phyloP scores from a whole-genome alignment of 2,797 vertebrate species.

The Dipus sagitta region DNA sequence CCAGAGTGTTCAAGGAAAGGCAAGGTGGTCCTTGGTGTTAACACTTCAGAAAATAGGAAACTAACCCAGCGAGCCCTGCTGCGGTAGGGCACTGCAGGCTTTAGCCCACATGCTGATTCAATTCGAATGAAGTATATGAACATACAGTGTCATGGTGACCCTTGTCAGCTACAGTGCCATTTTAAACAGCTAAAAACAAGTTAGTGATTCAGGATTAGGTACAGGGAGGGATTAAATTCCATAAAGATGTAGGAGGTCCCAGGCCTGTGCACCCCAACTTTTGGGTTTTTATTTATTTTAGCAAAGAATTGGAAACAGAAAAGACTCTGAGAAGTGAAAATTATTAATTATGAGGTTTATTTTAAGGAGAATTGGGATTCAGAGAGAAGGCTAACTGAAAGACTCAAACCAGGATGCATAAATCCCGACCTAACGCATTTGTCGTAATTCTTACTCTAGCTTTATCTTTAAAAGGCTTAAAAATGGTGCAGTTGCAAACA shows the following conservation, averaged over 20 bases:
- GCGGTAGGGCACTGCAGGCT: rapidly evolving
- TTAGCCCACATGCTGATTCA: not conserved
- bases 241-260: no score
- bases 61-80: not conserved
- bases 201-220: no score
- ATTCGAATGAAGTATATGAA: not conserved
- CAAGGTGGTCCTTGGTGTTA: not conserved
- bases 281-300: no score
- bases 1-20: not conserved
- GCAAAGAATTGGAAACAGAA: no score
- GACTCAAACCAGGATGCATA: not conserved
- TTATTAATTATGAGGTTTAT: no score
- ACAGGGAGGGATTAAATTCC: no score
- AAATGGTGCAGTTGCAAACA: not conserved
- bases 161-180: not conserved
- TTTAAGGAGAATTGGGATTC: no score
- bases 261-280: no score
- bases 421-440: not conserved
- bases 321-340: no score
- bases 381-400: no score
- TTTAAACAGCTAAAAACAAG: not conserved
- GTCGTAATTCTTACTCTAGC: conserved; percentile 57
- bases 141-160: not conserved
- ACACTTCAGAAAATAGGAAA: not conserved
- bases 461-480: conserved; percentile 31